Evolutionary conservation across 2,797 vertebrate species (phyloP), one percentile per base, ranked within the genome.

Genomic region (Bucorvus abyssinicus): DNA sequence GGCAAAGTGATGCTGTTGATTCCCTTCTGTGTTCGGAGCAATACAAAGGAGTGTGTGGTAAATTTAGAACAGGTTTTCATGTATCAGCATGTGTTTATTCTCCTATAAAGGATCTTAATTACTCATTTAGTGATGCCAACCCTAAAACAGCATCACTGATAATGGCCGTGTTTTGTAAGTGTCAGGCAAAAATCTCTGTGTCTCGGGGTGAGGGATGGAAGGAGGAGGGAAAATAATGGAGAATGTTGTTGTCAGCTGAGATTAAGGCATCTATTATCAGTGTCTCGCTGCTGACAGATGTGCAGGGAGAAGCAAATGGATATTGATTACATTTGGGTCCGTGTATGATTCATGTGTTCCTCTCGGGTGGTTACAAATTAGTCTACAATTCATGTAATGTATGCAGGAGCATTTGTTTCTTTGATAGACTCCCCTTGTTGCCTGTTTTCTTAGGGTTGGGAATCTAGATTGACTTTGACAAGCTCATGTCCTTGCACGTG

Each of bases 251-350:
- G 83, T 82, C 74, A 84, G 45, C 36, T 80, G 59, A 82, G 81
- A 84, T 80, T 61, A 84, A 85, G 71, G 38, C 3, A 1, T 90
- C 88, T 93, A 22, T 95, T 97, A 94, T 18, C 67, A 44, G 49
- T 87, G 69, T 87, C 78, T 90, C 32, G 49, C 40, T 22, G 6
- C 61, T 32, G 75, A 53, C 95, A 95, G 95, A 87, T 96, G 94
- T 94, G 84, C 86, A 47, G 75, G 49, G 90, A 57, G 86, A 80
- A 93, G 53, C 78, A 94, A 96, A 91, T 93, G 56, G 93, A n/a
- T 96, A 94, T 92, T 93, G 89, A 96, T 96, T 94, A 90, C 78
- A 75, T 94, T 84, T 93, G 86, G 82, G 45, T 86, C 84, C 16
- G 14, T 4, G 4, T 85, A 59, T 65, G 87, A 95, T 95, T 94